These are phyloP conservation scores for Yponomeuta evonymella DNA, from an alignment of 2,888 invertebrate genomes.

Conservation along the genomic window DNA sequence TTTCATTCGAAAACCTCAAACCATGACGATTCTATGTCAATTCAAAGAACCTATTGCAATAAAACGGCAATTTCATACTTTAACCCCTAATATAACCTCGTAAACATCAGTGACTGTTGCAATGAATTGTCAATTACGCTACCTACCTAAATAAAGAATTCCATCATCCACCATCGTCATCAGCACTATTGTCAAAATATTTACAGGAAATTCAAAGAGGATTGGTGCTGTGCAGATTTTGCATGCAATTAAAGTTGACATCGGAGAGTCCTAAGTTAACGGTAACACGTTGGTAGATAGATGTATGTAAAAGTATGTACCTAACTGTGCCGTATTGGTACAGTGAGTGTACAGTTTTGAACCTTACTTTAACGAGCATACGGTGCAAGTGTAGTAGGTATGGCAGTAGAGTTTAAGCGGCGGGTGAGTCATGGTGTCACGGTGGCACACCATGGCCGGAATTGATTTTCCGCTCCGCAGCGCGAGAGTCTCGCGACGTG, in stretches of 20 bases:
- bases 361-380: neutral
- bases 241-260: constrained; percentile 9
- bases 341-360: neutral
- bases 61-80: too few relatives aligned
- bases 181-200: neutral
- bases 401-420: neutral
- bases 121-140: neutral
- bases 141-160: neutral
- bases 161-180: neutral
- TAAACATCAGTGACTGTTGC: neutral
- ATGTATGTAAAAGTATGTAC: neutral
- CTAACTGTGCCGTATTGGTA: too few relatives aligned
- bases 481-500: neutral
- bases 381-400: neutral
- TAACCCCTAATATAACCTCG: neutral
- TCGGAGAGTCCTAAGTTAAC: constrained; percentile 30
- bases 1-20: too few relatives aligned
- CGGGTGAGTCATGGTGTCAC: constrained; percentile 41
- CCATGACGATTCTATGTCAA: too few relatives aligned
- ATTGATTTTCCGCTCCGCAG: constrained; percentile 51
- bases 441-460: constrained; percentile 37
- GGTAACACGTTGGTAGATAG: constrained; percentile 31
- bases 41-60: too few relatives aligned
- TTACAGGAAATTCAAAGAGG: neutral
- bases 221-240: neutral